phyloP scores from a whole-genome alignment of 2,113 vertebrate genomes.

The Sphyrna mokarran region DNA sequence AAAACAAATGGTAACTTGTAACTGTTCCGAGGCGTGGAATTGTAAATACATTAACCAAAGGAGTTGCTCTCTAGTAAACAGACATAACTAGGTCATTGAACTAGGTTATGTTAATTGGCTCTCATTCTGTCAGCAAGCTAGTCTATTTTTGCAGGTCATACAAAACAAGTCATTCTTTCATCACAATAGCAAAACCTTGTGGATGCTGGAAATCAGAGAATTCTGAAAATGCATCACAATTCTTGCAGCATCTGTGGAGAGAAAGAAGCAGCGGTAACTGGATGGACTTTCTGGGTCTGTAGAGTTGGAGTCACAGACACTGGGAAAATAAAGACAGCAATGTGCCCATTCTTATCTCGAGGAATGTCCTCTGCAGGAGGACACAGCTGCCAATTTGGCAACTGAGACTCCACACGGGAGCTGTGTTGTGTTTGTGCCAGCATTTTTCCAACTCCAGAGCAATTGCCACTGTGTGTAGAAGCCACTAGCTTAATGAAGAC shows the following conservation, averaged over 20 bases:
- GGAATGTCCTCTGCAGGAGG: neutral
- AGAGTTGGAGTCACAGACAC: neutral
- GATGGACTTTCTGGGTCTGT: neutral
- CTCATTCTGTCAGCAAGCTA: neutral
- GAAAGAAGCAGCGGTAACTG: neutral
- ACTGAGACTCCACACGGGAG: too few species aligned
- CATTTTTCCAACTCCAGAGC: too few species aligned
- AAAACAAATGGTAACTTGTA: neutral
- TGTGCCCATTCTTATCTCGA: neutral
- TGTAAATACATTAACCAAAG: neutral
- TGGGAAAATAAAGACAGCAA: neutral
- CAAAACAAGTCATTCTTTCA: neutral
- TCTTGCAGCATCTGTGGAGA: neutral
- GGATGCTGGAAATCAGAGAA: neutral
- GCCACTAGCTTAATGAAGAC: too few species aligned
- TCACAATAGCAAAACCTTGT: neutral
- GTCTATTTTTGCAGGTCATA: neutral
- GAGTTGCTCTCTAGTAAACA: neutral
- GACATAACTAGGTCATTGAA: neutral
- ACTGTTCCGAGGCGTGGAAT: neutral
- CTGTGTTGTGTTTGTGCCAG: too few species aligned
- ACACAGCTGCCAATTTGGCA: neutral
- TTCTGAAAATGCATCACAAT: neutral
- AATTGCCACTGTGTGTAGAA: too few species aligned
- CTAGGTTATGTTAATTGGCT: conserved; percentile 14